These are phyloP conservation scores for Ophthalmolycus amberensis DNA, from an alignment of 2,113 vertebrate genomes.

Conservation along the genomic window DNA sequence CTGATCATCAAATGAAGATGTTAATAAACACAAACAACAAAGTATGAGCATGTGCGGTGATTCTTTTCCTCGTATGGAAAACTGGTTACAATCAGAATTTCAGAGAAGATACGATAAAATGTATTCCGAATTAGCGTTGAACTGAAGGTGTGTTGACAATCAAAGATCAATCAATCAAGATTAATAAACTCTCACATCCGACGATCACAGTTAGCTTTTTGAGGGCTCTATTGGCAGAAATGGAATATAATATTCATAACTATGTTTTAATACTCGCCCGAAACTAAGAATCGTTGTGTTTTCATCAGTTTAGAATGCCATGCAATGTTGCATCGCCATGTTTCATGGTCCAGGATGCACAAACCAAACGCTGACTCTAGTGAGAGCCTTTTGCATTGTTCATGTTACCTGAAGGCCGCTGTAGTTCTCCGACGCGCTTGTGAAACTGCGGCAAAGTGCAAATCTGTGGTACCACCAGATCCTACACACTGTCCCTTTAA, in stretches of 20 bases:
- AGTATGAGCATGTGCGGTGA: neutral
- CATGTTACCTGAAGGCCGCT: too few species aligned
- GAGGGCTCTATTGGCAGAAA: neutral
- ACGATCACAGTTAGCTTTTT: too few species aligned
- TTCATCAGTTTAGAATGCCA: neutral
- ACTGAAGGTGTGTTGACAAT: neutral
- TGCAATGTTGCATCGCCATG: too few species aligned
- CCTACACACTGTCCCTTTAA: neutral
- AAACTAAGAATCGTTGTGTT: neutral
- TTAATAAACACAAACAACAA: slow-evolving; percentile 40
- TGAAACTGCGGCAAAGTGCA: too few species aligned
- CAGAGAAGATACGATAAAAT: neutral
- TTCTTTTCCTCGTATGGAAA: slow-evolving; percentile 1
- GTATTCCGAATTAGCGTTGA: neutral
- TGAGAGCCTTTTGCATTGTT: too few species aligned
- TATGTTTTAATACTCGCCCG: neutral
- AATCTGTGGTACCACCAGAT: too few species aligned
- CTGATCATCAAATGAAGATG: slow-evolving; percentile 5
- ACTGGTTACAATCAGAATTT: slow-evolving; percentile 13
- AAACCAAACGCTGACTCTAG: too few species aligned
- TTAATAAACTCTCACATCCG: too few species aligned
- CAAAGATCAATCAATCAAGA: too few species aligned
- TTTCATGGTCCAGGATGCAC: too few species aligned
- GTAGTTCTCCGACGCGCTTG: too few species aligned
- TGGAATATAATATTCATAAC: neutral